phyloP scores from a whole-genome alignment of 2,888 invertebrate species.

The Abscondita cerata region DNA sequence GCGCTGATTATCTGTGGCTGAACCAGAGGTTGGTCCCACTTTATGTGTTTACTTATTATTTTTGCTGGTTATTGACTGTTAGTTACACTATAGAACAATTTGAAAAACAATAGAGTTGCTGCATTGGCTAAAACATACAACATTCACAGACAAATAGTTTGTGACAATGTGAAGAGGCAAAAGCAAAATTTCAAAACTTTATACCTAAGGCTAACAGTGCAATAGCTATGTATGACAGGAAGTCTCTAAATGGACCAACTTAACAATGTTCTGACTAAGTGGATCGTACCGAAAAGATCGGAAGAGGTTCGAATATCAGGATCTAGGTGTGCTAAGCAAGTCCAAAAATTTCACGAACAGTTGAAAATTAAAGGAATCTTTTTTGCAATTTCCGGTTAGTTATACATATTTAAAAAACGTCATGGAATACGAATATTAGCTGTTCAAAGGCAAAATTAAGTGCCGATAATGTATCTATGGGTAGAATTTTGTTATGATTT shows the following conservation, averaged over 20 bases:
- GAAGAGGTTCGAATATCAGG: slow-evolving; percentile 33
- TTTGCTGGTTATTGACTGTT: neutral
- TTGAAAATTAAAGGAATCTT: slow-evolving; percentile 37
- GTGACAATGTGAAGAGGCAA: slow-evolving; percentile 34
- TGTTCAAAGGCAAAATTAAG: too few species aligned
- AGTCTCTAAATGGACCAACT: neutral
- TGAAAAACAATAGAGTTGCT: neutral
- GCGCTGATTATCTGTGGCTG: neutral
- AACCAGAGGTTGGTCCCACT: neutral
- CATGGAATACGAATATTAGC: slow-evolving; percentile 38
- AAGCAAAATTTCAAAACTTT: slow-evolving; percentile 25
- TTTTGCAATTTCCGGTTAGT: slow-evolving; percentile 39
- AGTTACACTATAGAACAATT: too few species aligned
- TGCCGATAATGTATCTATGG: too few species aligned
- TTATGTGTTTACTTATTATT: neutral
- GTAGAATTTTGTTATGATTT: slow-evolving; percentile 18
- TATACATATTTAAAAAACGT: slow-evolving; percentile 40
- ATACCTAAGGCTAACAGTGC: slow-evolving; percentile 20
- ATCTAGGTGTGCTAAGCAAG: slow-evolving; percentile 35
- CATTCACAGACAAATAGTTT: slow-evolving; percentile 32
- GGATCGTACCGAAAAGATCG: neutral
- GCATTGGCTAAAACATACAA: slow-evolving; percentile 16
- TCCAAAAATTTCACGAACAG: slow-evolving; percentile 32
- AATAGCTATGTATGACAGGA: slow-evolving; percentile 17
- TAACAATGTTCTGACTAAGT: neutral